Conservation (phyloP, 2,113 vertebrate species). For the Nerophis lumbriciformis region DNA sequence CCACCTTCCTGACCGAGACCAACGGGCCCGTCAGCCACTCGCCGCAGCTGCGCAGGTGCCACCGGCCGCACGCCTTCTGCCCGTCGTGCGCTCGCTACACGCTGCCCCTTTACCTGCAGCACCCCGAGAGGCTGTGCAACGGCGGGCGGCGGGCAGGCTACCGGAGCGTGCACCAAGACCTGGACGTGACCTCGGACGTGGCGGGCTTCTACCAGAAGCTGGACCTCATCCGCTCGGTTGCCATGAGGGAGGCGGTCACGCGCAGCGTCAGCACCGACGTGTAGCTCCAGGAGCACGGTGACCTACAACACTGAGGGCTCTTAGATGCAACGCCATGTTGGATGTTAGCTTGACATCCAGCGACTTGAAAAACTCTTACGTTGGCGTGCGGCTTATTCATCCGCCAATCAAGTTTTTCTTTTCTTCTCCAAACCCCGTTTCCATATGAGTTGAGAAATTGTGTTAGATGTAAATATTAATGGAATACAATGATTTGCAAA, state of each 20-base stretch:
- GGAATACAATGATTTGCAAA: no score
- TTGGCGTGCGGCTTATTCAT: no score
- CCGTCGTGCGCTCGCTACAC: conserved; percentile 79
- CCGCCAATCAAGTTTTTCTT: no score
- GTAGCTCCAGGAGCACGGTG: conserved; percentile 15
- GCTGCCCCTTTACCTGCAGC: conserved; percentile 82
- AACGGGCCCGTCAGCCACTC: conserved; percentile 79
- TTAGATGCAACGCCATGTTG: not conserved
- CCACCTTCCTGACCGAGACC: conserved; percentile 67
- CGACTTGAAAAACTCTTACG: no score
- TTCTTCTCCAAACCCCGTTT: not conserved
- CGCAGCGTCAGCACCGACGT: conserved; percentile 93
- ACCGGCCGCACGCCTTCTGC: conserved; percentile 76
- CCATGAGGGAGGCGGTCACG: conserved; percentile 84
- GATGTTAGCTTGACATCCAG: not conserved
- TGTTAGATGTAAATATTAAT: no score
- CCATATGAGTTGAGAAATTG: no score
- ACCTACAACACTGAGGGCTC: conserved; percentile 13
- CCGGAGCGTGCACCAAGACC: conserved; percentile 78
- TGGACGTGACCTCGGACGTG: conserved; percentile 70
- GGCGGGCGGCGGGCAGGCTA: conserved; percentile 81
- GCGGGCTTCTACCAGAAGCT: conserved; percentile 80
- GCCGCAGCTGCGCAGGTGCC: conserved; percentile 56
- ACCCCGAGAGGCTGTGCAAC: conserved; percentile 76
- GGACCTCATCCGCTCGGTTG: conserved; percentile 79